phyloP scores from a whole-genome alignment of 2,888 invertebrate species.

The Stratiomys singularior region DNA sequence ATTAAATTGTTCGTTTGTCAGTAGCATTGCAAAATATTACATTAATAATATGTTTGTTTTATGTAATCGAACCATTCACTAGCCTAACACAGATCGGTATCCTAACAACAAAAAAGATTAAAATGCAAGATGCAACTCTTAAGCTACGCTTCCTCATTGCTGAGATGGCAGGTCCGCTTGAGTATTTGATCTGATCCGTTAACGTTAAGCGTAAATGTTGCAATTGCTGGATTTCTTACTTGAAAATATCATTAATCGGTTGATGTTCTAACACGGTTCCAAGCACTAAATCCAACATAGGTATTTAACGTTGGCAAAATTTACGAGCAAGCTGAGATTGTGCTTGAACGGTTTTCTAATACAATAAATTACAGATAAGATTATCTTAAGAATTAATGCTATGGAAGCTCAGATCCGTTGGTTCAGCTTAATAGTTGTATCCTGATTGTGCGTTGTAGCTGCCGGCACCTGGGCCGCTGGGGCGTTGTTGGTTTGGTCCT shows the following conservation, averaged over 20 bases:
- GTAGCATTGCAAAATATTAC: constrained; percentile 8
- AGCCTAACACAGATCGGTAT: background rate
- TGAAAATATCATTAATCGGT: no score
- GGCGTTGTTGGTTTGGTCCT: constrained; percentile 41
- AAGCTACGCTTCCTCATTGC: background rate
- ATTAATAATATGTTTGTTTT: background rate
- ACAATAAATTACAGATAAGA: constrained; percentile 30
- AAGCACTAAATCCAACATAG: no score
- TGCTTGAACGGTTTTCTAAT: background rate
- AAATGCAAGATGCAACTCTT: background rate
- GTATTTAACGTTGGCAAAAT: no score
- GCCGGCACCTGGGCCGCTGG: constrained; percentile 47
- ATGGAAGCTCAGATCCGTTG: constrained; percentile 27
- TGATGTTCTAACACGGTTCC: no score
- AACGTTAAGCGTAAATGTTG: background rate
- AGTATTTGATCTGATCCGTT: background rate
- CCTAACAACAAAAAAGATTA: background rate
- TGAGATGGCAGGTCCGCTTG: background rate
- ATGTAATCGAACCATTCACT: constrained; percentile 23
- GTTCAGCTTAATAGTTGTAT: constrained; percentile 42
- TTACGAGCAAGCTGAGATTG: no score
- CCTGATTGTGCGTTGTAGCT: constrained; percentile 44
- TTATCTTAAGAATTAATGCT: constrained; percentile 29
- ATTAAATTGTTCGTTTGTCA: background rate
- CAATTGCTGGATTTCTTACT: no score